These are phyloP conservation scores for Callorhinus ursinus DNA, from an alignment of 2,113 vertebrate species.

Conservation along the genomic window DNA sequence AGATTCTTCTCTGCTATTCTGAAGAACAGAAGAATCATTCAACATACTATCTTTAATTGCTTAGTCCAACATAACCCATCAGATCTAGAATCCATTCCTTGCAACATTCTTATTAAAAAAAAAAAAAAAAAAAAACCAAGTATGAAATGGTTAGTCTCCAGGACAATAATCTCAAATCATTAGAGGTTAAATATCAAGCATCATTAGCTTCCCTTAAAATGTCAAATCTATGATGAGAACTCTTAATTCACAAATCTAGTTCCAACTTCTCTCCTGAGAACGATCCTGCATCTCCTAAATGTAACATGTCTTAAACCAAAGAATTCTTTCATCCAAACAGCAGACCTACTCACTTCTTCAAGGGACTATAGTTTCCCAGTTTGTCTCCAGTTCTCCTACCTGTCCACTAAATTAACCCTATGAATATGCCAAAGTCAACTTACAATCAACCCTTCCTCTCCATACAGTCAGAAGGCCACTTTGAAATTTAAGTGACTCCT, in stretches of 20 bases:
- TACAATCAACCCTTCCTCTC: not conserved
- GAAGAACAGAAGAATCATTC: constrained; percentile 38
- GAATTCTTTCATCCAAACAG: not conserved
- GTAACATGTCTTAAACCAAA: constrained; percentile 25
- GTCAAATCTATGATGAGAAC: not conserved
- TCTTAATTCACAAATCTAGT: not conserved
- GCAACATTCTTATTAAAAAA: not conserved
- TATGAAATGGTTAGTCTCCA: not conserved
- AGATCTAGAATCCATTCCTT: not conserved
- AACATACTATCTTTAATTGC: constrained; percentile 1
- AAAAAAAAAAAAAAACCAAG: not conserved
- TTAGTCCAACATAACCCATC: not conserved
- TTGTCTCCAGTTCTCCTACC: not conserved
- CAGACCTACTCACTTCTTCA: not conserved
- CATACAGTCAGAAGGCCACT: not conserved
- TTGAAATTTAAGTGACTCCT: not conserved
- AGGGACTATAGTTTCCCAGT: not conserved
- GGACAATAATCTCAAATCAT: not conserved
- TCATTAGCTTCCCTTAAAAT: constrained; percentile 38
- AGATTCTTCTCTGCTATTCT: not conserved
- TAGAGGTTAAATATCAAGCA: not conserved
- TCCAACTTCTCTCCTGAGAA: constrained; percentile 16
- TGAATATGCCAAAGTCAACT: constrained; percentile 21
- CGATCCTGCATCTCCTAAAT: not conserved
- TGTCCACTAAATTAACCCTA: not conserved